Evolutionary conservation across 2,888 invertebrate genomes (phyloP).

Genomic region (Lathronympha strigana): DNA sequence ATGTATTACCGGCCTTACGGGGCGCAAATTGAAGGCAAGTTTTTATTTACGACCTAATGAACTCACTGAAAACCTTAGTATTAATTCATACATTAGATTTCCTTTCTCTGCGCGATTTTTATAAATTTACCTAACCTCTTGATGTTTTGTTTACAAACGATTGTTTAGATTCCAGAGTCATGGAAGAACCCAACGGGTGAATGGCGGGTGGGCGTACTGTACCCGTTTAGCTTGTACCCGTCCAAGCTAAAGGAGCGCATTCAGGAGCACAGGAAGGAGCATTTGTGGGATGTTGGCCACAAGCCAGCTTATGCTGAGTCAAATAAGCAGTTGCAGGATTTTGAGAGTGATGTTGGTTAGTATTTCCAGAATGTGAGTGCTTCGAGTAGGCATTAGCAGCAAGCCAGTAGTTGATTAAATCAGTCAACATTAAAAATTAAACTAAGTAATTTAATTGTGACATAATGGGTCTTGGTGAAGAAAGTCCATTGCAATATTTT

Average conservation of each 20-base stretch:
- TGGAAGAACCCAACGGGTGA: slow-evolving; percentile 94
- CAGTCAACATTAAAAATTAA: too few species aligned
- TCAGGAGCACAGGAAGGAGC: slow-evolving; percentile 90
- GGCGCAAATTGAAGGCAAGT: slow-evolving; percentile 92
- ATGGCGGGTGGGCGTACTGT: slow-evolving; percentile 94
- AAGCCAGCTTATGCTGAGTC: slow-evolving; percentile 91
- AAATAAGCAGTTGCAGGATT: slow-evolving; percentile 88
- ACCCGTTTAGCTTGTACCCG: slow-evolving; percentile 94
- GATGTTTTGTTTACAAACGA: slow-evolving; percentile 22
- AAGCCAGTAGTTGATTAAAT: too few species aligned
- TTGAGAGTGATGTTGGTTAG: slow-evolving; percentile 87
- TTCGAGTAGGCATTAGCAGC: too few species aligned
- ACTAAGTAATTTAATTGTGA: too few species aligned
- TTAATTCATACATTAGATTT: background rate
- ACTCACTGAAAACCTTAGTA: background rate
- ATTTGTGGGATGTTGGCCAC: slow-evolving; percentile 93
- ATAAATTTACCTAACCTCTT: background rate
- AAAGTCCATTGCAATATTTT: too few species aligned
- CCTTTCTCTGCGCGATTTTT: background rate
- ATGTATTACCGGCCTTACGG: slow-evolving; percentile 92
- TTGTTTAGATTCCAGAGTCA: slow-evolving; percentile 87
- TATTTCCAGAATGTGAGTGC: slow-evolving; percentile 1
- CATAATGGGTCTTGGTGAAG: too few species aligned
- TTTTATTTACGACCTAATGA: slow-evolving; percentile 15
- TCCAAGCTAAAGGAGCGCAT: slow-evolving; percentile 92